Percentiles rank a stretch among this genome's conserved stretches.
phyloP scores from a whole-genome alignment of 2,113 vertebrate species.

The Gadus macrocephalus region DNA sequence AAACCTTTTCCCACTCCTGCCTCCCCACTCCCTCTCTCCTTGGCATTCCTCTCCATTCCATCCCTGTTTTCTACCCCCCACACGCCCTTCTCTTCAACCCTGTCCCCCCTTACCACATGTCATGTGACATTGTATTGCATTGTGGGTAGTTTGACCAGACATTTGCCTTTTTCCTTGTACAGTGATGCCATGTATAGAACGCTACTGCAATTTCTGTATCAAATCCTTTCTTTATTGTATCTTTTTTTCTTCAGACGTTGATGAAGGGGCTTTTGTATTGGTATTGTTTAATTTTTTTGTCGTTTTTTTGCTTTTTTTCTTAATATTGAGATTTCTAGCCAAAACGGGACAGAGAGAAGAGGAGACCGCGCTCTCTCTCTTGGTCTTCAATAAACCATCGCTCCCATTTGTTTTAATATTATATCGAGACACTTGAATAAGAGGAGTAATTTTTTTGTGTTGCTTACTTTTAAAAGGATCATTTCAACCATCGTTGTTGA shows the following conservation, averaged over 20 bases:
- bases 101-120: conserved; percentile 22
- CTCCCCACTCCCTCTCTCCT: conserved; percentile 7
- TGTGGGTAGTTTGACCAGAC: conserved; percentile 71
- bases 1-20: neutral
- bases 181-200: conserved; percentile 73
- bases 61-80: conserved; percentile 13
- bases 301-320: conserved; percentile 26
- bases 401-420: conserved; percentile 63
- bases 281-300: conserved; percentile 59
- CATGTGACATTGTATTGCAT: conserved; percentile 63
- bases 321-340: conserved; percentile 63
- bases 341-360: conserved; percentile 60
- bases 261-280: conserved; percentile 53
- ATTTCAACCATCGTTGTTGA: conserved; percentile 61
- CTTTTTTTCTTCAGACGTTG: conserved; percentile 40
- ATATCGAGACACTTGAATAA: conserved; percentile 71
- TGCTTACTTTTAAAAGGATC: conserved; percentile 59
- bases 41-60: conserved; percentile 28
- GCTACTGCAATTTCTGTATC: conserved; percentile 67
- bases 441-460: conserved; percentile 67
- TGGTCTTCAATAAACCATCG: conserved; percentile 53
- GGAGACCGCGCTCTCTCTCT: conserved; percentile 41
- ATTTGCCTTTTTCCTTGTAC: conserved; percentile 69
- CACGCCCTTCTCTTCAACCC: conserved; percentile 17
- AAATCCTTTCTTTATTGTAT: conserved; percentile 30